Conservation (phyloP, 2,113 vertebrate species). For the Silurus meridionalis region DNA sequence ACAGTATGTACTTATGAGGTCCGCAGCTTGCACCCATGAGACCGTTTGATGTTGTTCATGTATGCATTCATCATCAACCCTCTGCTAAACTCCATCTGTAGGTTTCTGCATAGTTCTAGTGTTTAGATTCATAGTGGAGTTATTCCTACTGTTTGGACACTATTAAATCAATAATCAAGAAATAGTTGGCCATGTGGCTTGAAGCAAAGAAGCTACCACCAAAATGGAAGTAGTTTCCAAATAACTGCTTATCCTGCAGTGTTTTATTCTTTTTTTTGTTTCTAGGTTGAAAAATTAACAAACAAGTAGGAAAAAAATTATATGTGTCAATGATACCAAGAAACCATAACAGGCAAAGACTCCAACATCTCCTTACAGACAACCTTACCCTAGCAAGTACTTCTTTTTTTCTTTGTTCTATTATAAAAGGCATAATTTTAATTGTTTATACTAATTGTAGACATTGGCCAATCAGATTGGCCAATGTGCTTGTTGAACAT, state of each 20-base stretch:
- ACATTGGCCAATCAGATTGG: background rate
- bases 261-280: background rate
- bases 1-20: constrained; percentile 38
- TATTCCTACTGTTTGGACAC: too few species aligned
- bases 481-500: too few species aligned
- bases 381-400: too few species aligned
- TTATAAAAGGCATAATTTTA: too few species aligned
- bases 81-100: background rate
- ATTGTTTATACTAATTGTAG: background rate
- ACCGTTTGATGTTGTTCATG: constrained; percentile 1
- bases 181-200: background rate
- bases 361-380: too few species aligned
- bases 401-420: too few species aligned
- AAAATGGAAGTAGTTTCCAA: background rate
- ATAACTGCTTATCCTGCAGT: background rate
- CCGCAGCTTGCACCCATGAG: constrained; percentile 14
- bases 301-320: too few species aligned
- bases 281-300: background rate
- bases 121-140: background rate
- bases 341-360: background rate
- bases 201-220: background rate
- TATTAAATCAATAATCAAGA: background rate
- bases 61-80: background rate
- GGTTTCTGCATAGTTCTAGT: background rate
- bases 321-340: background rate